A percentile compares a stretch with the other conserved stretches of the same genome.
These are phyloP conservation scores for Dipodomys stephensi DNA, from an alignment of 2,113 vertebrate genomes.

Conservation along the genomic window DNA sequence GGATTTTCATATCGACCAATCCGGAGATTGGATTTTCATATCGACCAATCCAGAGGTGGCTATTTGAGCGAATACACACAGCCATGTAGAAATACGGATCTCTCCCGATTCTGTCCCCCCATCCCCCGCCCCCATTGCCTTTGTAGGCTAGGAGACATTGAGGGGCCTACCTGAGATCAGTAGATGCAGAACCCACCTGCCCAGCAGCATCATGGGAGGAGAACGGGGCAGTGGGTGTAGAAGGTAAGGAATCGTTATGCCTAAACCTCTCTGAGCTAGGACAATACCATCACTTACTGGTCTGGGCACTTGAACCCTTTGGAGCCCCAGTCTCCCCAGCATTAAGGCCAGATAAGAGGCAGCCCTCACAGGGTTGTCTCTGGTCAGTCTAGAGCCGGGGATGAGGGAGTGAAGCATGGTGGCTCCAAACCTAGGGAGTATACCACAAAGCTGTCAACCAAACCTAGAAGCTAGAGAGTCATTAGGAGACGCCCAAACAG, in stretches of 20 bases:
- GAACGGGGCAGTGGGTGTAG: not conserved
- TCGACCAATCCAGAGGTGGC: slow-evolving; percentile 80
- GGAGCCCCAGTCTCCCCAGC: not conserved
- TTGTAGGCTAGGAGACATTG: not conserved
- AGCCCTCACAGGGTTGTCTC: not conserved
- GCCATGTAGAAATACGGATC: slow-evolving; percentile 11
- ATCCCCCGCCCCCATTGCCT: not conserved
- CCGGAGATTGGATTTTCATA: slow-evolving; percentile 85
- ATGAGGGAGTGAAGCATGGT: accelerated
- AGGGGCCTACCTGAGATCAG: no score
- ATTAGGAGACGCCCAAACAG: not conserved
- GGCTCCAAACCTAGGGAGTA: not conserved
- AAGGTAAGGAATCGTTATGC: not conserved
- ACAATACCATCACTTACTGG: not conserved
- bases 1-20: slow-evolving; percentile 85
- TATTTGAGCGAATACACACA: slow-evolving; percentile 58
- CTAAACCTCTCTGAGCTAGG: not conserved
- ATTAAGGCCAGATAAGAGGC: not conserved
- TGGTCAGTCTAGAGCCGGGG: not conserved
- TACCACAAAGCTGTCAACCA: accelerated
- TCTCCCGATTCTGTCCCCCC: slow-evolving; percentile 45
- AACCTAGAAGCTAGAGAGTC: not conserved
- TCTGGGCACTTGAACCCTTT: not conserved
- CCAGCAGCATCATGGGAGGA: not conserved
- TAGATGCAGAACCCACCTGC: not conserved